Base-by-base conservation (phyloP, 2,888 invertebrate species). In the Chloroclysta siterata region DNA sequence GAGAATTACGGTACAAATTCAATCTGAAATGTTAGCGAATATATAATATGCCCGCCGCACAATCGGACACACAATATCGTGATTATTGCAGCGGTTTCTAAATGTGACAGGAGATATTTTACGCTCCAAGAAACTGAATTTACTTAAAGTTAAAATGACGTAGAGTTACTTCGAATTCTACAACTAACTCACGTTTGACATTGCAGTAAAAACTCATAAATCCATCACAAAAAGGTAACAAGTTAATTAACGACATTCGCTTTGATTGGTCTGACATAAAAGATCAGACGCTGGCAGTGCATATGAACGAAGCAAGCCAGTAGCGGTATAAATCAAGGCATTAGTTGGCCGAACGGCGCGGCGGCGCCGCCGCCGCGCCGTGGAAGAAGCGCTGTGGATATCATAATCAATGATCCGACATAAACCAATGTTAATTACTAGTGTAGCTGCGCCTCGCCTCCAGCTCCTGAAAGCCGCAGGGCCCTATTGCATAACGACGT, bases 261-360 rank as follows among this genome's bases (percentile, higher is more conserved):
- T 70, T 76, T 74, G 74, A 69, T 77, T 63, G 74, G 74, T 75
- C 76, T 65, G 76, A 76, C 76, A 79, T 78, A 74, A 79, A 73
- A 73, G 72, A 71, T 73, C 70, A 58, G 65, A 60, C 61, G 65
- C 53, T 28, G 42, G 39, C 66, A 68, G 71, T 65, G 56, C 58
- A 71, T 78, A 79, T 79, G 78, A 84, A 82, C 70, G 81, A 76
- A 81, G 77, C 65, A 67, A 70, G 77, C 66, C 68, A 71, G 73
- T 67, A 71, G 72, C 70, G 69, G 74, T 79, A 85, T 87, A 85
- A 87, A 86, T 87, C 86, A 86, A 81, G 74, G 80, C 77, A 81
- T 86, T 84, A 85, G 80, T 72, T 75, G 71, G 73, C 76, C 72
- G 81, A 74, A 81, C 78, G 44, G 55, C 77, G 36, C 29, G n/a